Base-by-base conservation (phyloP, 2,113 vertebrate genomes). In the Myxocyprinus asiaticus region DNA sequence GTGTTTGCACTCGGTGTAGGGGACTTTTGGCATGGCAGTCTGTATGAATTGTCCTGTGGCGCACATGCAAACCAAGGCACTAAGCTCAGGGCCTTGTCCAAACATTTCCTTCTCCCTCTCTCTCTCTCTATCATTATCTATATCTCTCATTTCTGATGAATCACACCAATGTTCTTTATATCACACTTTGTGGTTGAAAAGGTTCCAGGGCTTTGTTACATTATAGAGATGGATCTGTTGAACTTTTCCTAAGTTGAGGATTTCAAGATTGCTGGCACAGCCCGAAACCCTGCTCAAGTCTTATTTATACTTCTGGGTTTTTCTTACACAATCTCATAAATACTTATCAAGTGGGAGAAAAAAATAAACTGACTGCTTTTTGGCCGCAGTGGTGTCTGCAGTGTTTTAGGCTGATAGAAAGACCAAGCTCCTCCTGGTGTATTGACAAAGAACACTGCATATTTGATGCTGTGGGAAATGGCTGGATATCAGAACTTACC, bases 321-420 rank as follows among this genome's bases (percentile, higher is more conserved):
- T 80, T 59, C 71, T 67, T 67, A 67, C 78, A 67, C 70, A 67
- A 66, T 48, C 78, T 80, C 69, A 74, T 80, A 74, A 80, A 65
- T 70, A 80, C 70, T 53, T 58, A 48, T 58, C n/a, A 74, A 33
- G 3, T 6, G 22, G 59, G 44, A 12, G 51, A 48, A 51, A 47
- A 59, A 56, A 66, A 56, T n/a, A 45, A 63, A 43, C n/a, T 2
- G 64, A 51, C 58, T 53, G 61, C 9, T 69, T 71, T 55, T 56
- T 64, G 51, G 68, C 69, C 1, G 43, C 51, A 14, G 33, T 55
- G 14, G 70, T n/a, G 62, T 50, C 51, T 74, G 61, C 70, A 42
- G 53, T 12, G 9, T 58, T 59, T 59, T 56, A 14, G 45, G 5
- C 6, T 65, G 33, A 59, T 53, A 42, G 48, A 55, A 33, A 51